Percentiles rank a stretch among this genome's conserved stretches.
These are phyloP conservation scores for Willowsia nigromaculata DNA, from an alignment of 2,888 invertebrate species.

Conservation along the genomic window DNA sequence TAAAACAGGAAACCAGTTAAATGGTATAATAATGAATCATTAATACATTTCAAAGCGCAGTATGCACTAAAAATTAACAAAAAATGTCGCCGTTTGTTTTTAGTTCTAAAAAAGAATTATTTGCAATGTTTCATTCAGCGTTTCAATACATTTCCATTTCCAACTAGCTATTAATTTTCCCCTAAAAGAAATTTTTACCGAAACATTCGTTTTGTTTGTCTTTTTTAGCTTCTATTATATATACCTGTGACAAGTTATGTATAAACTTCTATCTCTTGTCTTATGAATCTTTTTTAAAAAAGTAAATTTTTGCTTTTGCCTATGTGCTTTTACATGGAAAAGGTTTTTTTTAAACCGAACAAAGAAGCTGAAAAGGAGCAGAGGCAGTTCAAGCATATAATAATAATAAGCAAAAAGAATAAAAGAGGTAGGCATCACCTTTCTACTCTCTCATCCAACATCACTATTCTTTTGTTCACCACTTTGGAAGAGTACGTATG, in stretches of 20 bases:
- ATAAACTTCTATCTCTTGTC: neutral
- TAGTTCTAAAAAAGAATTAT: no score
- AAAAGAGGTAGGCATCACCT: conserved; percentile 1
- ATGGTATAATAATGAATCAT: no score
- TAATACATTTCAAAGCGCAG: no score
- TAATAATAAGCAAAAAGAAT: neutral
- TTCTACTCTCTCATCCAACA: neutral
- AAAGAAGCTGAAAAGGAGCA: neutral
- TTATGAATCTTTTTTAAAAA: conserved; percentile 12
- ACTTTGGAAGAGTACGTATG: neutral
- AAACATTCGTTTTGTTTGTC: no score
- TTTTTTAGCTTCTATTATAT: no score
- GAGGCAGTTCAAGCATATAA: neutral
- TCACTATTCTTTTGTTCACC: neutral
- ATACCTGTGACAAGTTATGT: no score
- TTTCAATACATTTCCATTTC: no score
- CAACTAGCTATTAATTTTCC: no score
- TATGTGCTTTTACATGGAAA: neutral
- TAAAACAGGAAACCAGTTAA: neutral
- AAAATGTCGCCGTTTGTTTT: no score
- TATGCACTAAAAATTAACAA: no score
- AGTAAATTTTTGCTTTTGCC: neutral
- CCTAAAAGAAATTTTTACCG: no score
- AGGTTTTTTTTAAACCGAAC: neutral
- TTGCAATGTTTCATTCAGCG: no score